Conservation (phyloP, 2,113 vertebrate species). For the Psophia crepitans region DNA sequence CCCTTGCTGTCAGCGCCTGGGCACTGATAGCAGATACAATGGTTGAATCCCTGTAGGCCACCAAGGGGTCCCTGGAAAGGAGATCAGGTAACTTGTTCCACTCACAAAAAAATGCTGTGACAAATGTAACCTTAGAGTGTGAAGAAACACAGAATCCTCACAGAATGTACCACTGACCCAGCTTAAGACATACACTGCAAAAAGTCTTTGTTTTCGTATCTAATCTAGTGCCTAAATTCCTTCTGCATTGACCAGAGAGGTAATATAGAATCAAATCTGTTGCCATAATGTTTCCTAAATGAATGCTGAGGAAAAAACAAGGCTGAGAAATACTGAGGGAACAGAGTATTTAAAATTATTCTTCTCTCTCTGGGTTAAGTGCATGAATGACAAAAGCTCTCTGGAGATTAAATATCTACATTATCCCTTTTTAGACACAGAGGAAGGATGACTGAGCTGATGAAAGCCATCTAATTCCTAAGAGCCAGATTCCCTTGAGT, state of each 20-base stretch:
- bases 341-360: neutral
- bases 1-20: fast-evolving
- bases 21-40: neutral
- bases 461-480: neutral
- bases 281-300: neutral
- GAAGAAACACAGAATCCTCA: neutral
- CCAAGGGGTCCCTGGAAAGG: neutral
- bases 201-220: neutral
- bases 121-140: neutral
- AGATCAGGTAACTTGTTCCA: neutral
- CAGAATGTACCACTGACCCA: neutral
- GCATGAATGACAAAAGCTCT: neutral
- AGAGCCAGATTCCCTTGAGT: neutral
- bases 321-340: neutral
- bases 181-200: neutral
- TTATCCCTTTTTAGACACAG: neutral
- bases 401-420: neutral
- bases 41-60: neutral
- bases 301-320: neutral
- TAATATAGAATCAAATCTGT: neutral
- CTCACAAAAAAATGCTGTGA: neutral
- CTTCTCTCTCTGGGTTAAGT: neutral
- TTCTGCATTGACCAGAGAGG: neutral
- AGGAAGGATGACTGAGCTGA: neutral
- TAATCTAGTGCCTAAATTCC: neutral